Conservation (phyloP, 2,888 invertebrate genomes). For the Epirrita christyi region DNA sequence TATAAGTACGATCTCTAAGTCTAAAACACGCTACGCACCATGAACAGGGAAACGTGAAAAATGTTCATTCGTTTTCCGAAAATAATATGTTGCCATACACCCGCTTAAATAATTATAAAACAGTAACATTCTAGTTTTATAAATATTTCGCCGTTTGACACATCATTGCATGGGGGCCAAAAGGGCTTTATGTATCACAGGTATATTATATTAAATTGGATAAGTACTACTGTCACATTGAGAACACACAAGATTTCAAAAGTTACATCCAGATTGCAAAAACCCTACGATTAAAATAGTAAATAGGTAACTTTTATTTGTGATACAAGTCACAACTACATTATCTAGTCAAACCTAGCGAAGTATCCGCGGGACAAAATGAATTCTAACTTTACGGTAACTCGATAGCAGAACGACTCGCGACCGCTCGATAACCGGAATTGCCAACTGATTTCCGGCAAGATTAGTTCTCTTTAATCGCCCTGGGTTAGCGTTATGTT, state of each 20-base stretch:
- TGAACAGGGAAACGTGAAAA: constrained; percentile 1
- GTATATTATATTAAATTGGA: constrained; percentile 33
- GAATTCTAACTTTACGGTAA: no score
- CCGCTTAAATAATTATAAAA: constrained; percentile 22
- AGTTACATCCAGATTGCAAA: constrained; percentile 25
- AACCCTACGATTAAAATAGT: constrained; percentile 26
- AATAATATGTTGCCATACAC: constrained; percentile 13
- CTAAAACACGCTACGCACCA: constrained; percentile 5
- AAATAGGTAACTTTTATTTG: constrained; percentile 37
- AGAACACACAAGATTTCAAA: constrained; percentile 23
- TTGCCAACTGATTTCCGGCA: no score
- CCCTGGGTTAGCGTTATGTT: no score
- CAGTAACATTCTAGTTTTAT: constrained; percentile 24
- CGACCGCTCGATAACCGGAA: no score
- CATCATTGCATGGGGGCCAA: constrained; percentile 41
- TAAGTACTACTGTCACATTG: constrained; percentile 39
- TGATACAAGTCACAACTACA: constrained; percentile 29
- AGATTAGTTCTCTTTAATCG: no score
- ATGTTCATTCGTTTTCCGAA: constrained; percentile 1
- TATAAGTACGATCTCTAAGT: constrained; percentile 21
- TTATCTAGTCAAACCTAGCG: constrained; percentile 15
- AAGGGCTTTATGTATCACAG: constrained; percentile 41
- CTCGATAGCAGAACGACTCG: no score
- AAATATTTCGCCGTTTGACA: constrained; percentile 39
- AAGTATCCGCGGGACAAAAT: not conserved